Evolutionary conservation across 2,797 vertebrate genomes (phyloP).

Genomic region (Falco rusticolus): DNA sequence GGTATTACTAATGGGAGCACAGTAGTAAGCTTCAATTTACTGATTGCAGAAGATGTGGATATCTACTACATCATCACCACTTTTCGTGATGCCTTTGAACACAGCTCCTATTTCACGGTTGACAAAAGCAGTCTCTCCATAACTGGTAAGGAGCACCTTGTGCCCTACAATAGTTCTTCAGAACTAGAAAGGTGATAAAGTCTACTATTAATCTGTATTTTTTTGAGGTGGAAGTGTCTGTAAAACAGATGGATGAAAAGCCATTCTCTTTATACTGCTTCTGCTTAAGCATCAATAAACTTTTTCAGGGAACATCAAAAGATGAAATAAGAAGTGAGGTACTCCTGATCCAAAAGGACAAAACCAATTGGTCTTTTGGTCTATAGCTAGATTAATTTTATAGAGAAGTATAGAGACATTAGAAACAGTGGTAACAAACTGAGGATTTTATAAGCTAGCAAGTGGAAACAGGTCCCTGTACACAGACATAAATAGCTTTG

Average conservation of each 20-base stretch:
- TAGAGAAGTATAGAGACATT: neutral
- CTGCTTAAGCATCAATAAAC: neutral
- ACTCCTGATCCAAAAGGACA: neutral
- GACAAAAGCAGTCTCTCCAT: conserved; percentile 72
- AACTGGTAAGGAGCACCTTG: conserved; percentile 68
- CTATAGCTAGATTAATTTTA: neutral
- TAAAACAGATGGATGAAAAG: neutral
- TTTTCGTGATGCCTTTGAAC: conserved; percentile 77
- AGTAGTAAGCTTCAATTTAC: conserved; percentile 78
- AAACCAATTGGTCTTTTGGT: neutral
- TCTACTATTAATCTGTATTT: neutral
- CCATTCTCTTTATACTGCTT: neutral
- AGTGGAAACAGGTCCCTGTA: neutral
- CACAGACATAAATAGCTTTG: neutral
- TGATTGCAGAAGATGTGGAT: conserved; percentile 66
- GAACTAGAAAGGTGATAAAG: neutral
- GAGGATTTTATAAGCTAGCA: neutral
- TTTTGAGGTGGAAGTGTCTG: neutral
- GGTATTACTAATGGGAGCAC: conserved; percentile 79
- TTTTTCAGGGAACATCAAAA: neutral
- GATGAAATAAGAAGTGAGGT: neutral
- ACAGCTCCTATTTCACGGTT: conserved; percentile 73
- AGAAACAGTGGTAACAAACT: neutral
- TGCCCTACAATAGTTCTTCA: neutral
- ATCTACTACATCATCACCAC: conserved; percentile 57